phyloP scores from a whole-genome alignment of 1,140 invertebrate species.

The Asobara japonica region DNA sequence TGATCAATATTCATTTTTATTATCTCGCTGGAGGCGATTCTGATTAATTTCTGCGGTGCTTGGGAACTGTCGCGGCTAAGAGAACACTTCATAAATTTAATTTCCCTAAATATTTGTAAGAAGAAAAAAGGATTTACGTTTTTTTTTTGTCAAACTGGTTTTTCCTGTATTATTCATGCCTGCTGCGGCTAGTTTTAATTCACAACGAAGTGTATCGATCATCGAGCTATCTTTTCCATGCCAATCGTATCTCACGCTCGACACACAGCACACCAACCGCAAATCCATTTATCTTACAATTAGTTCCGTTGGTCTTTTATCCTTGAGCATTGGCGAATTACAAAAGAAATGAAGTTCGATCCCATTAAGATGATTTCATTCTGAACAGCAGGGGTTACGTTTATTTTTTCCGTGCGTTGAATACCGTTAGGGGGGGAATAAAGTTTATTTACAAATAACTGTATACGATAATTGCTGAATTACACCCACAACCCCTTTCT shows the following conservation, averaged over 20 bases:
- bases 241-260: neutral
- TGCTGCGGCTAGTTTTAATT: too few species aligned
- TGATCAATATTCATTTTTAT: slow-evolving; percentile 61
- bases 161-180: too few species aligned
- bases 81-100: neutral
- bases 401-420: neutral
- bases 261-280: neutral
- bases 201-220: slow-evolving; percentile 8
- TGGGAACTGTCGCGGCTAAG: neutral
- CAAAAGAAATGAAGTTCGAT: neutral
- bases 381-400: neutral
- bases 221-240: slow-evolving; percentile 6
- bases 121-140: neutral
- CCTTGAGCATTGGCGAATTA: neutral
- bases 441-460: too few species aligned
- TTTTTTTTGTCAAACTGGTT: too few species aligned
- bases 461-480: too few species aligned
- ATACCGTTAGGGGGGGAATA: neutral
- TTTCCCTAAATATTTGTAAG: neutral
- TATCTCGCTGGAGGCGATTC: slow-evolving; percentile 10
- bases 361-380: slow-evolving; percentile 9
- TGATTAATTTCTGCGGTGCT: slow-evolving; percentile 31
- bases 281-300: slow-evolving; percentile 11
- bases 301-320: slow-evolving; percentile 13
- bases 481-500: too few species aligned